phyloP scores from a whole-genome alignment of 2,797 vertebrate species.

The Bradypus variegatus region DNA sequence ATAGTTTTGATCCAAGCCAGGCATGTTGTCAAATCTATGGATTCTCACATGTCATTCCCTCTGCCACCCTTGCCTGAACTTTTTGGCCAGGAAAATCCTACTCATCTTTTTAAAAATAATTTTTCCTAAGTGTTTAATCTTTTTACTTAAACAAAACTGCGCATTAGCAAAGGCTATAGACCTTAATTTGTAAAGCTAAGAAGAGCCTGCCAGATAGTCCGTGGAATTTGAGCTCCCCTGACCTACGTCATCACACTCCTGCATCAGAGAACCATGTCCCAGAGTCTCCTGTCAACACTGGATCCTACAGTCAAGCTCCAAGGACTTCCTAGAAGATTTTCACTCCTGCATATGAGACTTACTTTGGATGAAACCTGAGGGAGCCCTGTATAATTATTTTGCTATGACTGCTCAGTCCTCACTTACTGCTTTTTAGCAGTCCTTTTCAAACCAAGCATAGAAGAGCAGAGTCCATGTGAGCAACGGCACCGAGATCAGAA shows the following conservation, averaged over 20 bases:
- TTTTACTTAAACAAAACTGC: too few species aligned
- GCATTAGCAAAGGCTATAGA: too few species aligned
- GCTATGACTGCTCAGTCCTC: not conserved
- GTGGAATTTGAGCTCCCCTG: not conserved
- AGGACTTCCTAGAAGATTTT: not conserved
- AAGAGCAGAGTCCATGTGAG: not conserved
- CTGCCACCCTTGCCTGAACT: not conserved
- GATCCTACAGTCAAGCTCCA: not conserved
- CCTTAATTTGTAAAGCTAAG: too few species aligned
- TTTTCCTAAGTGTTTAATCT: too few species aligned
- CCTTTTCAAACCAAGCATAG: not conserved
- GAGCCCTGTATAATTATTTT: not conserved
- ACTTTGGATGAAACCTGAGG: not conserved
- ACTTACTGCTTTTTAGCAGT: not conserved
- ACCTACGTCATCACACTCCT: not conserved
- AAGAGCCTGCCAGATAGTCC: too few species aligned
- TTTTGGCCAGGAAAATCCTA: not conserved
- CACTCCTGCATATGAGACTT: not conserved
- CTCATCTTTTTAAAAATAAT: not conserved
- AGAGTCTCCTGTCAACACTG: too few species aligned
- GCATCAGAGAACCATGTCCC: not conserved
- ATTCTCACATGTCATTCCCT: not conserved
- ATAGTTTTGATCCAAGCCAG: not conserved
- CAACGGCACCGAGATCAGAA: not conserved
- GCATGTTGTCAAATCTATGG: not conserved